phyloP scores from a whole-genome alignment of 1,140 invertebrate genomes.

The Zaprionus vittiger region DNA sequence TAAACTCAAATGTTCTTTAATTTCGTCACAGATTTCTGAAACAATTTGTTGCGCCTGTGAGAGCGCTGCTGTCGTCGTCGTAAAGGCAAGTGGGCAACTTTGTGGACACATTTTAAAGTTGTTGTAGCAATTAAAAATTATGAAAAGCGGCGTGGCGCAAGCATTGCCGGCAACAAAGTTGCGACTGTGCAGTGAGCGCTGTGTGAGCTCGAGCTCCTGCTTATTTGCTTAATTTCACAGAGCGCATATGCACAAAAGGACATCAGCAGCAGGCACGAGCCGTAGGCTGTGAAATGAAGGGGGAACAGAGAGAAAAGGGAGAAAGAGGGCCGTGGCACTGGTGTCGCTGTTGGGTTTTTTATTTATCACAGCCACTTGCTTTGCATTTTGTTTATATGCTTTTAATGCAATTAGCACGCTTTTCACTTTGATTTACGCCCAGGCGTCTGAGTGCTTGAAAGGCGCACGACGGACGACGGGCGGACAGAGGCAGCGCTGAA shows the following conservation, averaged over 20 bases:
- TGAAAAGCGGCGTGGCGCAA: slow-evolving; percentile 25
- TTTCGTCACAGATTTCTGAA: background rate
- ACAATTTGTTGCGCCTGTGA: slow-evolving; percentile 4
- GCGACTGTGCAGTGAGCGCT: slow-evolving; percentile 5
- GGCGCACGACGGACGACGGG: slow-evolving; percentile 10
- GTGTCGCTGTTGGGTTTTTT: slow-evolving; percentile 45
- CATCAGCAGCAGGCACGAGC: slow-evolving; percentile 18
- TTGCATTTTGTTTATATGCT: slow-evolving; percentile 82
- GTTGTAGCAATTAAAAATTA: slow-evolving; percentile 54
- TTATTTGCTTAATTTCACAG: slow-evolving; percentile 81
- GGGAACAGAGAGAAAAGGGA: slow-evolving; percentile 28
- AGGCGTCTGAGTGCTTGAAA: slow-evolving; percentile 59
- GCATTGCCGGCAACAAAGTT: slow-evolving; percentile 49
- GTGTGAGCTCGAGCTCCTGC: slow-evolving; percentile 44
- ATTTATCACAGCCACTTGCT: slow-evolving; percentile 80
- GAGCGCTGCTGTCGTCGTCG: slow-evolving; percentile 1
- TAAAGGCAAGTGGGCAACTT: slow-evolving; percentile 14
- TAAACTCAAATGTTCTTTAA: background rate
- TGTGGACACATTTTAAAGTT: slow-evolving; percentile 50
- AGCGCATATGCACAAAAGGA: slow-evolving; percentile 68
- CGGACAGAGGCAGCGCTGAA: slow-evolving; percentile 26
- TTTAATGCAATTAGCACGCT: slow-evolving; percentile 82
- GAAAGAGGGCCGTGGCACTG: slow-evolving; percentile 12
- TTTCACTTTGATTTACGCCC: slow-evolving; percentile 81
- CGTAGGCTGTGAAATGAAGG: background rate